Conservation (phyloP, 2,113 vertebrate species). For the Oncorhynchus mykiss region DNA sequence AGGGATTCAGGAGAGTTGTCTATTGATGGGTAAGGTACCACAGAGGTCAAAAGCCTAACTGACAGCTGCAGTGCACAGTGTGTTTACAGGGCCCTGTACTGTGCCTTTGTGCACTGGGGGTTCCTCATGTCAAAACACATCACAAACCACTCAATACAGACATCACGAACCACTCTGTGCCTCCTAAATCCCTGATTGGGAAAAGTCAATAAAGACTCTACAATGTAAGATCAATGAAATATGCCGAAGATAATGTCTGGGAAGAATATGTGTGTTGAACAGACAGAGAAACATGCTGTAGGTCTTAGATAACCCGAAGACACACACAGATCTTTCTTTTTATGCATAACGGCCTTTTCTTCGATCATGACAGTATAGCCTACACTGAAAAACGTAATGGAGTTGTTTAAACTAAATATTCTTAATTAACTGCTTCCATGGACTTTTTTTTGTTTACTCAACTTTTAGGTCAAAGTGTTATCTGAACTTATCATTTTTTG, state of each 20-base stretch:
- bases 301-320: background rate
- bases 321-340: background rate
- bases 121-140: slow-evolving; percentile 53
- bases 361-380: no score
- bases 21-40: background rate
- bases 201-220: background rate
- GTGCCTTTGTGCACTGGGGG: slow-evolving; percentile 25
- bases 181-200: slow-evolving; percentile 14
- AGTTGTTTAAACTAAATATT: no score
- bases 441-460: no score
- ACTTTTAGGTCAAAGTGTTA: no score
- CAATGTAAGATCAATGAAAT: background rate
- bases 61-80: slow-evolving; percentile 20
- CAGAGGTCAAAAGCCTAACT: slow-evolving; percentile 48
- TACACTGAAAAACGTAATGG: no score
- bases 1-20: background rate
- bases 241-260: background rate
- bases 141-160: slow-evolving; percentile 25
- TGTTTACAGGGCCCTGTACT: slow-evolving; percentile 42
- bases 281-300: background rate
- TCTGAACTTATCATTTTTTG: no score
- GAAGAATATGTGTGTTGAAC: background rate
- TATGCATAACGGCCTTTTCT: background rate
- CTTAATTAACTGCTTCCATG: no score
- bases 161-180: slow-evolving; percentile 31